These are phyloP conservation scores for Cygnus olor DNA, from an alignment of 2,797 vertebrate genomes.

Conservation along the genomic window DNA sequence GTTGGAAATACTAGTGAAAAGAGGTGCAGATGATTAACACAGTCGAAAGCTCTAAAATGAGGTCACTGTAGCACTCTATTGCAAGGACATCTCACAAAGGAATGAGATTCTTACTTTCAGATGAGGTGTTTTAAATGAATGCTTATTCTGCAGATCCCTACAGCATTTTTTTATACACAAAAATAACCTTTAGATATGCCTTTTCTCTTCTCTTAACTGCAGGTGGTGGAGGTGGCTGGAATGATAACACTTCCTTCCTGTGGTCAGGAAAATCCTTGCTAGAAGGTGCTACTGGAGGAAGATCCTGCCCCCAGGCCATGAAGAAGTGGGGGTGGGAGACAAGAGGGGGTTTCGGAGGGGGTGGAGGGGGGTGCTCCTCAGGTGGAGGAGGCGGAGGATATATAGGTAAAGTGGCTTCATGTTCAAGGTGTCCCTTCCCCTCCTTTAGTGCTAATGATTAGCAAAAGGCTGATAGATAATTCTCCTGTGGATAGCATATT, in stretches of 20 bases:
- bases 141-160: not conserved
- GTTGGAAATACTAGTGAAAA: not conserved
- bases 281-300: slow-evolving; percentile 93
- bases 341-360: slow-evolving; percentile 94
- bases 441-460: slow-evolving; percentile 73
- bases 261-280: slow-evolving; percentile 92
- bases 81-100: not conserved
- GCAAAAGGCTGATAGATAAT: slow-evolving; percentile 50
- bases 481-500: slow-evolving; percentile 58
- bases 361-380: slow-evolving; percentile 93
- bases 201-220: slow-evolving; percentile 70
- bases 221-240: slow-evolving; percentile 99
- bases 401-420: slow-evolving; percentile 90
- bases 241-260: slow-evolving; percentile 86
- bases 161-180: not conserved
- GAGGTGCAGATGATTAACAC: not conserved
- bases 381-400: slow-evolving; percentile 98
- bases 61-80: not conserved
- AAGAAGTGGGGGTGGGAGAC: slow-evolving; percentile 95
- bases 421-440: slow-evolving; percentile 82
- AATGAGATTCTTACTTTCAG: not conserved
- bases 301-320: slow-evolving; percentile 90
- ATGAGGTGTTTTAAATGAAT: not conserved
- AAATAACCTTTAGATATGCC: not conserved
- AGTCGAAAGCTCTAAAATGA: not conserved